Evolutionary conservation across 2,113 vertebrate genomes (phyloP), one percentile per base, ranked within the genome.

Genomic region (Micromys minutus): DNA sequence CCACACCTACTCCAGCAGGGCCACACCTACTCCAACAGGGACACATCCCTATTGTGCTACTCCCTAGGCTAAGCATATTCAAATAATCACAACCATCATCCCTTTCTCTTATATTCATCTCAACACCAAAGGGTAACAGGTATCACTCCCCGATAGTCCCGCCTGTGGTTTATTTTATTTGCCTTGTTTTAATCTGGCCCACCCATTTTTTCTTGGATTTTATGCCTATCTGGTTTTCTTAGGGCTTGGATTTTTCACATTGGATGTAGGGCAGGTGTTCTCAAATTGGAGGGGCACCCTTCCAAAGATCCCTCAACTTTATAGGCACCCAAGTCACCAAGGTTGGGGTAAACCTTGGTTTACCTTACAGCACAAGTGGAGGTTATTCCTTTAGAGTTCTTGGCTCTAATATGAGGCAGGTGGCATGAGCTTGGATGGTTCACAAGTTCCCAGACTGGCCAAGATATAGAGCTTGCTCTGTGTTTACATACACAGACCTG

Each of bases 141-240:
- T n/a, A 10, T 3, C n/a, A 13, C 12, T 1, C 1, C 1, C 63
- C 47, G 5, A 11, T 8, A 7, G 0, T 26, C n/a, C n/a, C 17
- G 1, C 7, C 83, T 45, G 29, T 36, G 34, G 4, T 45, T 63
- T 59, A 59, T 34, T 47, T 85, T 42, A n/a, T n/a, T 52, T 24
- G 1, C 4, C 50, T 55, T 10, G 6, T n/a, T 74, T 47, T 17
- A 15, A 13, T 11, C 59, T 59, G 15, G 1, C 4, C 16, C 3
- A 1, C 6, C 8, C 10, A 11, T n/a, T 0, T 69, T 19, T 19
- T 22, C 65, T 57, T 2, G 9, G 26, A 12, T 47, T 19, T 45
- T 72, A 24, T 55, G n/a, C 1, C 42, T 34, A 13, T 1, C 13
- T 39, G 9, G 52, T 36, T 24, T 36, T 52, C 0, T 1, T 0